Evolutionary conservation across 2,888 invertebrate species (phyloP).

Genomic region (Eilema sororculum): DNA sequence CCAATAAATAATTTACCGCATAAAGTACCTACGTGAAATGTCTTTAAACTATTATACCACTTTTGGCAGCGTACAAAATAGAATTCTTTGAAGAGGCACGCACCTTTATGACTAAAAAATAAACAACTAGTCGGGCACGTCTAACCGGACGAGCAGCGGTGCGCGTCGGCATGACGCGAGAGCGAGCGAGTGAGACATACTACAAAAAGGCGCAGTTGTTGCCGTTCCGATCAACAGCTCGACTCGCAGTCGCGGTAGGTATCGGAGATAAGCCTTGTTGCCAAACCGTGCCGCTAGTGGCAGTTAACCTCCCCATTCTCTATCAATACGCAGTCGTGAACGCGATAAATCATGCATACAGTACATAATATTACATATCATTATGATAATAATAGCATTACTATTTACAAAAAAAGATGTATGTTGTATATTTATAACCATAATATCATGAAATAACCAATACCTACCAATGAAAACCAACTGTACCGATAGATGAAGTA

Average conservation of each 20-base stretch:
- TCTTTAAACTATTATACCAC: slow-evolving; percentile 8
- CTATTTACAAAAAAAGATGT: slow-evolving; percentile 5
- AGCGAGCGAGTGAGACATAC: slow-evolving; percentile 58
- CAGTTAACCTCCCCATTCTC: slow-evolving; percentile 48
- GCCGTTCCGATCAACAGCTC: slow-evolving; percentile 61
- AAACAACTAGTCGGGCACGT: slow-evolving; percentile 50
- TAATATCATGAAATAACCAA: no score
- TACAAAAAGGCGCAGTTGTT: slow-evolving; percentile 68
- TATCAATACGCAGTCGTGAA: slow-evolving; percentile 35
- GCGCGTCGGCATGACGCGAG: slow-evolving; percentile 66
- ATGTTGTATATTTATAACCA: no score
- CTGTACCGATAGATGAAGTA: background rate
- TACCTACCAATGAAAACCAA: background rate
- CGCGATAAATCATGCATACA: slow-evolving; percentile 30
- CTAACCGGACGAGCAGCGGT: slow-evolving; percentile 60
- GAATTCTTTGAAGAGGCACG: slow-evolving; percentile 35
- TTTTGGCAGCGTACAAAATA: slow-evolving; percentile 34
- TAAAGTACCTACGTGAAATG: background rate
- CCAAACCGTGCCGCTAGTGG: slow-evolving; percentile 30
- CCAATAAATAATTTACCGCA: background rate
- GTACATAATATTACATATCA: slow-evolving; percentile 8
- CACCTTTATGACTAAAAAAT: slow-evolving; percentile 41
- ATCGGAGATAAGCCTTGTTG: slow-evolving; percentile 48
- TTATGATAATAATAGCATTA: slow-evolving; percentile 2
- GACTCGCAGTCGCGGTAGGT: slow-evolving; percentile 51